Percentiles rank a stretch among this genome's conserved stretches.
Conservation (phyloP, 2,797 vertebrate genomes). For the Rhynchonycteris naso region DNA sequence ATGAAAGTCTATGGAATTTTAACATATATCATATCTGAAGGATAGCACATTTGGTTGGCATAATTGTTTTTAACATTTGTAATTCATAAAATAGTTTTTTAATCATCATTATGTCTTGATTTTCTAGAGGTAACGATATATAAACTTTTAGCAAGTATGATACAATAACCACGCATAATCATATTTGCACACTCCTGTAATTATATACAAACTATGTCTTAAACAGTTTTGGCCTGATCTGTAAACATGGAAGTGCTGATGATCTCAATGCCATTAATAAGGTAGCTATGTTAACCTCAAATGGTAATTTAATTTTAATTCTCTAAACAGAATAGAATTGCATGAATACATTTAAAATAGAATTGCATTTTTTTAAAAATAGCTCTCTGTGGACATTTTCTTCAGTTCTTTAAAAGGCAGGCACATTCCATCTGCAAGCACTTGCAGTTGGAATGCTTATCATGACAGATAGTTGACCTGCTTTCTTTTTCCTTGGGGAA, state of each 20-base stretch:
- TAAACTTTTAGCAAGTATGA: neutral
- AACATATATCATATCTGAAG: neutral
- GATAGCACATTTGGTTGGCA: neutral
- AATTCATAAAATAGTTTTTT: neutral
- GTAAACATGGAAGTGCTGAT: constrained; percentile 52
- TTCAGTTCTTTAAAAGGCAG: constrained; percentile 60
- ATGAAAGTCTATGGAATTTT: neutral
- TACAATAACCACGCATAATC: neutral
- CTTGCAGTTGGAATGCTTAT: constrained; percentile 63
- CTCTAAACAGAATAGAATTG: constrained; percentile 64
- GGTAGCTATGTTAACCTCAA: constrained; percentile 60
- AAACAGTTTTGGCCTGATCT: constrained; percentile 43
- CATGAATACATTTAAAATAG: constrained; percentile 51
- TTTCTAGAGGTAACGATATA: neutral
- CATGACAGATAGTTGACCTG: constrained; percentile 65
- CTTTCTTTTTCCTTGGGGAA: constrained; percentile 70
- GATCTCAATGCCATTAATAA: constrained; percentile 50
- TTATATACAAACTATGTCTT: neutral
- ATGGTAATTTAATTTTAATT: constrained; percentile 69
- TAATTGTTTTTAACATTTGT: constrained; percentile 5
- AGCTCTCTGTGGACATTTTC: constrained; percentile 59
- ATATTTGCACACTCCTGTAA: constrained; percentile 1
- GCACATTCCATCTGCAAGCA: constrained; percentile 65
- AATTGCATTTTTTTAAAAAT: constrained; percentile 68
- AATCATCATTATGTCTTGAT: neutral